Base-by-base conservation (phyloP, 1,140 invertebrate genomes). In the Diorhabda sublineata region DNA sequence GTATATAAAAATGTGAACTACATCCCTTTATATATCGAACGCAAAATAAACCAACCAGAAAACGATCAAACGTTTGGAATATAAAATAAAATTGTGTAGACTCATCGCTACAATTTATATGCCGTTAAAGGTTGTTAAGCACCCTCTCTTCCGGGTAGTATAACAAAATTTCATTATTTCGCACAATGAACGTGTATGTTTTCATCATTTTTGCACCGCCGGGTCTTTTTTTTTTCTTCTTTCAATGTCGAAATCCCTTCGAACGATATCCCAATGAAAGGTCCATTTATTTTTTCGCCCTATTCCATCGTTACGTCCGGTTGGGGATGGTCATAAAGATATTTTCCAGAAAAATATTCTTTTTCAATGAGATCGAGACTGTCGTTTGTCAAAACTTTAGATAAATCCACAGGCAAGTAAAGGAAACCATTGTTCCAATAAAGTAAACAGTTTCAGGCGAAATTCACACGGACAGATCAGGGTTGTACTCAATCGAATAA, bases 121-220 rank as follows among this genome's bases (percentile, higher is more conserved):
- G 6, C 47, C 47, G 47, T 52, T 52, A 52, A 26, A 52, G 47
- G 47, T n/a, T 52, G 47, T 52, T 52, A 52, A 52, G 47, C 47
- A 52, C 47, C 47, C 47, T n/a, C 6, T 52, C 6, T 52, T 52
- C 6, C 6, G n/a, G 47, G 47, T 6, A 52, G 47, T n/a, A 52
- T 52, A 52, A 52, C 47, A 52, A 52, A 52, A 52, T 52, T 52
- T n/a, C 47, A 52, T 52, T 52, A 52, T 52, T 52, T 52, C 47
- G 47, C n/a, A 52, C 47, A 52, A 52, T 52, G 47, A 52, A 52
- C 47, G 47, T 6, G 47, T 52, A 52, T 52, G n/a, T 52, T 52
- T 52, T 52, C 47, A 52, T 52, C 47, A 52, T 52, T 52, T 52
- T 52, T n/a, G 47, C 47, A 52, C 47, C 47, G 47, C 47, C 47